Percentiles rank a stretch among this genome's conserved stretches.
Conservation (phyloP, 2,113 vertebrate genomes). For the Salvelinus sp. region DNA sequence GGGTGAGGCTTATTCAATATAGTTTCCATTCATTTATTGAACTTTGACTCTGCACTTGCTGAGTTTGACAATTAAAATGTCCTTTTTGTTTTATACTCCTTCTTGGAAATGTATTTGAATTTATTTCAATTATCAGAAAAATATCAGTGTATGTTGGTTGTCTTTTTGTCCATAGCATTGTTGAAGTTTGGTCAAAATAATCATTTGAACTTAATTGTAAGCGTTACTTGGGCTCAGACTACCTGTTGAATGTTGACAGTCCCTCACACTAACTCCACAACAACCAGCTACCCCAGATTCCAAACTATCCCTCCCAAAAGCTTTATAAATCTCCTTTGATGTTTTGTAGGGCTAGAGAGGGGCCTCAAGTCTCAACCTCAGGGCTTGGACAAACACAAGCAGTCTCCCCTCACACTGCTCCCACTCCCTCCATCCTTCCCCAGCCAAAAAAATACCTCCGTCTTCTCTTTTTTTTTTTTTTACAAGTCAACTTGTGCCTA, state of each 20-base stretch:
- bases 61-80: too few species aligned
- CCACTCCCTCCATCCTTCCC: neutral
- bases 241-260: neutral
- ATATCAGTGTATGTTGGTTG: too few species aligned
- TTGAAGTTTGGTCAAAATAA: too few species aligned
- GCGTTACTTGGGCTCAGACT: too few species aligned
- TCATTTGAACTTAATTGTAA: too few species aligned
- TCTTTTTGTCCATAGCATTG: too few species aligned
- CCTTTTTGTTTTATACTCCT: too few species aligned
- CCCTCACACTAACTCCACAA: neutral
- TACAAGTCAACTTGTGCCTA: constrained; percentile 42
- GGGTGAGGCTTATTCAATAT: too few species aligned
- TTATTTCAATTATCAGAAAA: too few species aligned
- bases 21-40: too few species aligned
- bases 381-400: constrained; percentile 5
- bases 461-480: neutral
- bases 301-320: neutral
- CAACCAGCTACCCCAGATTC: neutral
- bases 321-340: neutral
- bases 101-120: too few species aligned
- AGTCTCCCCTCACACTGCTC: neutral
- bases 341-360: neutral
- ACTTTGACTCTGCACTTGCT: too few species aligned
- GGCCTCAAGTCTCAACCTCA: neutral
- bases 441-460: constrained; percentile 1